A percentile compares a stretch with the other conserved stretches of the same genome.
These are phyloP conservation scores for Ochropleura plecta DNA, from an alignment of 2,888 invertebrate species.

Conservation along the genomic window DNA sequence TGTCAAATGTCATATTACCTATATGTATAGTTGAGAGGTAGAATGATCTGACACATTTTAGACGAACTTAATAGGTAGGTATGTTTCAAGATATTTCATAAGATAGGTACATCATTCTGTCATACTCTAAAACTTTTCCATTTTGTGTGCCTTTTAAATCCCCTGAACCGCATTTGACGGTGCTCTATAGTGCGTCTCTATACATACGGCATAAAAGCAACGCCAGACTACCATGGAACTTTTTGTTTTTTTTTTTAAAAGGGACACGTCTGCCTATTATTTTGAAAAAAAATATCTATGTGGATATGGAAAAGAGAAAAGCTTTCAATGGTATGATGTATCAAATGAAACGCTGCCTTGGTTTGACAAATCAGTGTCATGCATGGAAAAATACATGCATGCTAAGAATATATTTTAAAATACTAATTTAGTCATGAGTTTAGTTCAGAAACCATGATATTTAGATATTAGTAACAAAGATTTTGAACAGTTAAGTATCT, in stretches of 20 bases:
- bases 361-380: neutral
- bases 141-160: constrained; percentile 25
- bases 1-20: too few relatives aligned
- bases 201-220: constrained; percentile 28
- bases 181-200: neutral
- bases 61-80: too few relatives aligned
- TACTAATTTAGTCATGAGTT: neutral
- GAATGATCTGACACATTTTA: too few relatives aligned
- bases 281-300: neutral
- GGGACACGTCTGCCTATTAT: neutral
- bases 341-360: neutral
- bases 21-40: too few relatives aligned
- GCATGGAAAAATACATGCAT: neutral
- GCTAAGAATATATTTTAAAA: neutral
- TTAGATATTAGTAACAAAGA: neutral
- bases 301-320: constrained; percentile 10
- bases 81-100: neutral
- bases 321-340: neutral
- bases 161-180: neutral
- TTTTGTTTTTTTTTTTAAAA: constrained; percentile 45
- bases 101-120: neutral
- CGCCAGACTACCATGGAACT: constrained; percentile 10
- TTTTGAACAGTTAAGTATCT: neutral
- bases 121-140: neutral
- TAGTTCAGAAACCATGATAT: too few relatives aligned